Percentiles rank a stretch among this genome's conserved stretches.
These are phyloP conservation scores for Diprion similis DNA, from an alignment of 1,140 invertebrate genomes.

Conservation along the genomic window DNA sequence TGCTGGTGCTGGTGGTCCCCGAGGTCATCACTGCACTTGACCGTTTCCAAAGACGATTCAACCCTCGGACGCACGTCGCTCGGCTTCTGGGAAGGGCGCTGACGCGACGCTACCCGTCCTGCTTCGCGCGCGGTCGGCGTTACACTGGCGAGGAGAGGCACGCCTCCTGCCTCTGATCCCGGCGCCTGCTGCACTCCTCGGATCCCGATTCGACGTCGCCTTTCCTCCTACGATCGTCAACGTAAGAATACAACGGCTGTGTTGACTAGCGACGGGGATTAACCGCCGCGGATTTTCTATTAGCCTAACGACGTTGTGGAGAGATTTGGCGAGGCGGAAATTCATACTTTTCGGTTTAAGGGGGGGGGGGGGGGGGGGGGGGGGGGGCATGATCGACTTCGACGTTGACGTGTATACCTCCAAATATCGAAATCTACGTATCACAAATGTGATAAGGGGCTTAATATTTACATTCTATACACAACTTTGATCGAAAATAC, in stretches of 20 bases:
- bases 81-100: not conserved
- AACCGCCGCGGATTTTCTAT: no score
- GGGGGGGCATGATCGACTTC: not conserved
- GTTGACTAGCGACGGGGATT: not conserved
- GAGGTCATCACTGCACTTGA: constrained; percentile 10
- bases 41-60: not conserved
- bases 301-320: not conserved
- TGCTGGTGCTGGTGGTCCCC: constrained; percentile 13
- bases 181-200: not conserved
- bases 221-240: constrained; percentile 1
- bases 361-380: not conserved
- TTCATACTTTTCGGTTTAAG: not conserved
- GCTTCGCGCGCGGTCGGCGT: constrained; percentile 57
- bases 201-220: not conserved
- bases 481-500: no score
- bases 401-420: no score
- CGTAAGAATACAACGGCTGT: not conserved
- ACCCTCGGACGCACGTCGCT: constrained; percentile 9
- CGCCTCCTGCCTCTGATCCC: not conserved
- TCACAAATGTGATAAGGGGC: no score
- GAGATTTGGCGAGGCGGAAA: not conserved
- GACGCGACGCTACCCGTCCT: constrained; percentile 38
- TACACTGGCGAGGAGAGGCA: constrained; percentile 55
- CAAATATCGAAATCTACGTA: no score
- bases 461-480: no score